Percentiles rank a stretch among this genome's conserved stretches.
These are phyloP conservation scores for Orbicella faveolata DNA, from an alignment of 64 coral and sea anemone genomes.

Conservation along the genomic window DNA sequence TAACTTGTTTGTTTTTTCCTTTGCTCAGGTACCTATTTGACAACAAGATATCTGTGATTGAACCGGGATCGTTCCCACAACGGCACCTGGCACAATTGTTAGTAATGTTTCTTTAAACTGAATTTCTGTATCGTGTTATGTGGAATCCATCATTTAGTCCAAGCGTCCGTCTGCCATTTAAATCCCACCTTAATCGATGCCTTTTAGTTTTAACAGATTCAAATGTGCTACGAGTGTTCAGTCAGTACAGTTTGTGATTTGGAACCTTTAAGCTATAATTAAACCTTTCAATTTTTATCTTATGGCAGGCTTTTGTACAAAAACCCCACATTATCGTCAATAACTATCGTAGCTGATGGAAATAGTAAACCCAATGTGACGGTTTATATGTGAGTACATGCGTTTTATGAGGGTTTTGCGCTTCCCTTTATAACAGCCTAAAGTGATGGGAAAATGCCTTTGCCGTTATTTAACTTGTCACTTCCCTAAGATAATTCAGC, in stretches of 20 bases:
- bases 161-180: too few relatives aligned
- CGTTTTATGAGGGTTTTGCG: not conserved
- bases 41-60: not conserved
- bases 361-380: not conserved
- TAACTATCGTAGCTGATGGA: not conserved
- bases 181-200: too few relatives aligned
- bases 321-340: not conserved
- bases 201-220: too few relatives aligned
- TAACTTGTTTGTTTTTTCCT: not conserved
- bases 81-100: not conserved
- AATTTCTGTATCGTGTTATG: not conserved
- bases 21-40: not conserved
- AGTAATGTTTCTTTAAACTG: not conserved
- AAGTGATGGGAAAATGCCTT: too few relatives aligned
- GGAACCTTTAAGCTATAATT: too few relatives aligned
- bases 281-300: too few relatives aligned
- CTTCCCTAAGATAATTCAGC: too few relatives aligned
- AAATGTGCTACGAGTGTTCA: too few relatives aligned
- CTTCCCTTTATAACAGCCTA: too few relatives aligned
- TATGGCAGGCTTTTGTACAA: slow-evolving; percentile 3
- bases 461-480: too few relatives aligned
- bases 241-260: too few relatives aligned
- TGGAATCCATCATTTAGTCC: not conserved
- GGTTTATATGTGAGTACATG: not conserved
- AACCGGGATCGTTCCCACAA: not conserved